Conservation (phyloP, 2,888 invertebrate genomes). For the Mesochorus sp. region DNA sequence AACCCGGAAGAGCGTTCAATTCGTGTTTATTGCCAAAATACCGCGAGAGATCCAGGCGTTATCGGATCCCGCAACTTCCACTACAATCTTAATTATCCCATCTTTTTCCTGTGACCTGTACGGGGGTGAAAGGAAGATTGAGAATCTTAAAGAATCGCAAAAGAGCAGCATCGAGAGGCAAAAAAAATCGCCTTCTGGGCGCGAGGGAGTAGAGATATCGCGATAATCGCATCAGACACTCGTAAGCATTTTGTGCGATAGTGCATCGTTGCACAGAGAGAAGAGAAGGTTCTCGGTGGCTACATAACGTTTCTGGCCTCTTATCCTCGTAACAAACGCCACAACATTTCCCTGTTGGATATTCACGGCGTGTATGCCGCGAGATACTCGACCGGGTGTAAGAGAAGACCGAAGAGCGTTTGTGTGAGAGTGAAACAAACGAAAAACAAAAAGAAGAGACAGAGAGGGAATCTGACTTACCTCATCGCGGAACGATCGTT, state of each 20-base stretch:
- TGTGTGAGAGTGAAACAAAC: not conserved
- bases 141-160: slow-evolving; percentile 24
- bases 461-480: slow-evolving; percentile 72
- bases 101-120: slow-evolving; percentile 5
- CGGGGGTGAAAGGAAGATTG: slow-evolving; percentile 1
- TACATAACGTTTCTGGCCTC: not conserved
- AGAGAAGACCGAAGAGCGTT: slow-evolving; percentile 7
- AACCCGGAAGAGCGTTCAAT: slow-evolving; percentile 48
- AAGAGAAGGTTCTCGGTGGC: slow-evolving; percentile 22
- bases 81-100: slow-evolving; percentile 55
- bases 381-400: not conserved
- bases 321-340: slow-evolving; percentile 32
- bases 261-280: slow-evolving; percentile 24
- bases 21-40: slow-evolving; percentile 42
- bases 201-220: slow-evolving; percentile 11
- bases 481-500: slow-evolving; percentile 79
- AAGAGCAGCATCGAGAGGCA: not conserved
- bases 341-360: slow-evolving; percentile 30
- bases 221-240: slow-evolving; percentile 48
- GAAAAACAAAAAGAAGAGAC: not conserved
- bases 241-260: slow-evolving; percentile 39
- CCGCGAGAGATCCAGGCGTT: slow-evolving; percentile 17
- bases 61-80: slow-evolving; percentile 27
- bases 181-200: not conserved
- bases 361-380: not conserved